Evolutionary conservation across 2,797 vertebrate species (phyloP).

Genomic region (Hozukius guyotensis): DNA sequence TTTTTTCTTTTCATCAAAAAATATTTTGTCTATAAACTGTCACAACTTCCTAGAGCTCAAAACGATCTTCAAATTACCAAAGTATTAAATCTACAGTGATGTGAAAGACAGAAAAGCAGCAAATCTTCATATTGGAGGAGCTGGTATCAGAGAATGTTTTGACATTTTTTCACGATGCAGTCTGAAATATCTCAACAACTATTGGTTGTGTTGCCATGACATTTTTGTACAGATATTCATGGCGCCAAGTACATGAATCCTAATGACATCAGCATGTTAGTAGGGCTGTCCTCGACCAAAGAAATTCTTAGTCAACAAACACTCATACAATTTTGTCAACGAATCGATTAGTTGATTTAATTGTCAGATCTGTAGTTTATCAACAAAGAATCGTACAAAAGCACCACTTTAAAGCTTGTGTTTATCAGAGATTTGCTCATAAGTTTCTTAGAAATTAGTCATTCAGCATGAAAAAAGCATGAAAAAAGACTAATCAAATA

Average conservation of each 20-base stretch:
- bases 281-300: no score
- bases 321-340: no score
- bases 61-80: not conserved
- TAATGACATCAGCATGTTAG: not conserved
- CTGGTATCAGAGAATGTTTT: not conserved
- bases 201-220: not conserved
- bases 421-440: accelerated
- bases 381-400: no score
- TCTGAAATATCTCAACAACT: not conserved
- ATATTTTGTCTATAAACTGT: not conserved
- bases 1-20: not conserved
- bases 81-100: no score
- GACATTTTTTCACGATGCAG: not conserved
- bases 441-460: no score
- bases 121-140: not conserved
- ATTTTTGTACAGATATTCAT: not conserved
- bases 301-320: no score
- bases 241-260: not conserved
- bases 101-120: not conserved
- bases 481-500: no score
- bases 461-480: no score
- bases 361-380: no score
- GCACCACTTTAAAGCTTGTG: no score
- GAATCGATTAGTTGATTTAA: no score
- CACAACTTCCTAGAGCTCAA: not conserved